These are phyloP conservation scores for Phengaris arion DNA, from an alignment of 2,888 invertebrate genomes.

Conservation along the genomic window DNA sequence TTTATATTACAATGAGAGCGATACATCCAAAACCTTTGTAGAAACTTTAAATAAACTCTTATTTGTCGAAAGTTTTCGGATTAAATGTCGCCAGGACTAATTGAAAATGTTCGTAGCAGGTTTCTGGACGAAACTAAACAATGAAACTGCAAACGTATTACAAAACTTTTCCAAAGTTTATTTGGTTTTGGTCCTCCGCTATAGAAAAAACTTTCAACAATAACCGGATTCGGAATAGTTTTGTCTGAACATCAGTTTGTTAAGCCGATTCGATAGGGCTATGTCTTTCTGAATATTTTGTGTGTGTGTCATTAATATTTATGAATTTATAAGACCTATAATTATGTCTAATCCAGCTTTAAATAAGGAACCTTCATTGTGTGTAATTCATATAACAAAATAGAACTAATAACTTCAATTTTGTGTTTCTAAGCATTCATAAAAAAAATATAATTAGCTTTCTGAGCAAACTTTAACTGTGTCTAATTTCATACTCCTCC, in stretches of 20 bases:
- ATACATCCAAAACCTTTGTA: not conserved
- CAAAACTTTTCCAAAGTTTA: slow-evolving; percentile 11
- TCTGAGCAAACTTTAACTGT: too few relatives aligned
- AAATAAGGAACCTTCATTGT: too few relatives aligned
- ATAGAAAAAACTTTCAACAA: slow-evolving; percentile 9
- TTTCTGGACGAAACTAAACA: slow-evolving; percentile 21
- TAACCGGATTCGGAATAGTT: slow-evolving; percentile 13
- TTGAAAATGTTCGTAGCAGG: slow-evolving; percentile 19
- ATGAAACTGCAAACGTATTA: slow-evolving; percentile 13
- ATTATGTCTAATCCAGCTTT: too few relatives aligned
- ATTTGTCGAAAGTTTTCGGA: slow-evolving; percentile 7
- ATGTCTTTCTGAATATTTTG: too few relatives aligned
- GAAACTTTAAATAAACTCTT: slow-evolving; percentile 1
- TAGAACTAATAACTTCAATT: too few relatives aligned
- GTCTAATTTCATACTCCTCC: not conserved
- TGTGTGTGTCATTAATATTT: too few relatives aligned
- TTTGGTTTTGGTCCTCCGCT: not conserved
- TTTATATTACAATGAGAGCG: not conserved
- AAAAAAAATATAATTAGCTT: too few relatives aligned
- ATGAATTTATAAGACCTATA: too few relatives aligned
- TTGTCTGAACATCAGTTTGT: not conserved
- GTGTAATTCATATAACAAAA: too few relatives aligned
- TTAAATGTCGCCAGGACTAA: slow-evolving; percentile 22
- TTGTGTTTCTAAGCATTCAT: too few relatives aligned
- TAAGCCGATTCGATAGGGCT: too few relatives aligned